These are phyloP conservation scores for Tragulus kanchil DNA, from an alignment of 2,113 vertebrate genomes.

Conservation along the genomic window DNA sequence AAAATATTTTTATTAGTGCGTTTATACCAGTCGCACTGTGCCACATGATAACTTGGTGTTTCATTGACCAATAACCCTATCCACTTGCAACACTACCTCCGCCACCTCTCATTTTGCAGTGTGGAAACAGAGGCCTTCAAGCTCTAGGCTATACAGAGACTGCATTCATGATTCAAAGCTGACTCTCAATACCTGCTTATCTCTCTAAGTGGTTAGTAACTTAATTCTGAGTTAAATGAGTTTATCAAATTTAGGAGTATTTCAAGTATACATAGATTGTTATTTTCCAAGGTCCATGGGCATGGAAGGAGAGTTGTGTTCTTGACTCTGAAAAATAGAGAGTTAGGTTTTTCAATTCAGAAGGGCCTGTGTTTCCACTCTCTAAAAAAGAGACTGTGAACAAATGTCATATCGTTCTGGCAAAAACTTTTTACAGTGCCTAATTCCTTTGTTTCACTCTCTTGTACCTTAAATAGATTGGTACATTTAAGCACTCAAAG, in stretches of 20 bases:
- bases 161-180: neutral
- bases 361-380: neutral
- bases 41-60: neutral
- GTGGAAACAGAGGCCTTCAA: neutral
- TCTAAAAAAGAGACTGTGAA: neutral
- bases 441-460: slow-evolving; percentile 29
- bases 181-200: neutral
- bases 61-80: neutral
- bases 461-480: slow-evolving; percentile 71
- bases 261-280: neutral
- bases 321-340: neutral
- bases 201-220: neutral
- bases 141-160: neutral
- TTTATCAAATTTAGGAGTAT: neutral
- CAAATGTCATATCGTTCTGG: neutral
- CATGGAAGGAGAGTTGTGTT: neutral
- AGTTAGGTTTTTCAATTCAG: neutral
- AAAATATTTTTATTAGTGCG: neutral
- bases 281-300: neutral
- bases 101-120: neutral
- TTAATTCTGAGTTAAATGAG: neutral
- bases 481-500: slow-evolving; percentile 60
- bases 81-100: neutral
- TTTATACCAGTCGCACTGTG: neutral
- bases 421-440: slow-evolving; percentile 57